Base-by-base conservation (phyloP, 2,888 invertebrate genomes). In the Synanthedon formicaeformis region DNA sequence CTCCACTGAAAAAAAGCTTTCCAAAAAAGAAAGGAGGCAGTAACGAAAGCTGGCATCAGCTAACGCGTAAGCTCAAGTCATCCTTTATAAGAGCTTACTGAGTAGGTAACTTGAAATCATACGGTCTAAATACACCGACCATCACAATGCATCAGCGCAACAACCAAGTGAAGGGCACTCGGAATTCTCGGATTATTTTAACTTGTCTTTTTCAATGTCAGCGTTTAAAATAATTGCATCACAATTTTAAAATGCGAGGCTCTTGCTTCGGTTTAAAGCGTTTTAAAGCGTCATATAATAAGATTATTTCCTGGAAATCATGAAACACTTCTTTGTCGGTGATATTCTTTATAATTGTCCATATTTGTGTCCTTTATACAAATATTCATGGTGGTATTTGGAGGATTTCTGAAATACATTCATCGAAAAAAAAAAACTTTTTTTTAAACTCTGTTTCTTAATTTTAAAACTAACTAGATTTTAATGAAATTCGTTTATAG, bases 181-280 rank as follows among this genome's bases (percentile, higher is more conserved):
- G 76, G 81, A 78, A 79, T 83, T 82, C 84, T 83, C 77, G 81
- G 83, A 86, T 86, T 85, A 86, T 85, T 86, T 84, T 75, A 81
- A 82, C 81, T 84, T 85, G 85, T 84, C 84, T 77, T 83, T 86
- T 87, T 87, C 86, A 87, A 86, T 87, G 86, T 86, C 86, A 83
- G 75, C 83, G 77, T 85, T 87, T 86, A 87, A 86, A 86, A 86
- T 87, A 86, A 87, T 87, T 87, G 84, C 86, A 85, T 86, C 86
- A 87, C 86, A 84, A 81, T 83, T 86, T 85, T 83, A 74, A 85
- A 85, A 83, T 78, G 83, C 76, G 78, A 78, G 73, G 69, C 80
- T 81, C 80, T 80, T 79, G 82, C 83, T 80, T 81, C 34, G 34
- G 34, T 34, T 83, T 82, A 82, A 81, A 74, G 79, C 76, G 66